Base-by-base conservation (phyloP, 2,113 vertebrate genomes). In the Tapirus terrestris region DNA sequence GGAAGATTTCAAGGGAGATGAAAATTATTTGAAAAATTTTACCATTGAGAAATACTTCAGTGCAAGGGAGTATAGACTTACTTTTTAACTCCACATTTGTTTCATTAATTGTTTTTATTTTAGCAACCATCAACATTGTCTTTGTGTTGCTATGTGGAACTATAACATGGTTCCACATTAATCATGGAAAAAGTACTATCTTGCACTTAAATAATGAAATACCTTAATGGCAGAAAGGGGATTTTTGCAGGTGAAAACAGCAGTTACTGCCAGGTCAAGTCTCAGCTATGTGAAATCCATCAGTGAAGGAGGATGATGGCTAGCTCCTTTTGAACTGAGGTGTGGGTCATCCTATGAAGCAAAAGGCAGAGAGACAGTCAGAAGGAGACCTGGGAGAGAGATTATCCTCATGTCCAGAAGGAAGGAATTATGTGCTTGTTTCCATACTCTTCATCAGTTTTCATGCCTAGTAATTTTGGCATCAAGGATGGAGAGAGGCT, bases 11-110 rank as follows among this genome's bases (percentile, higher is more conserved):
- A 70, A 77, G 60, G 29, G 23, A 58, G 16, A n/a, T 76, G 39
- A 96, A 76, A 80, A 91, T 77, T 94, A 93, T 94, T 93, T 27
- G 43, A 23, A 61, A 61, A 51, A 60, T 89, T 93, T 91, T 92
- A 75, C 25, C 8, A n/a, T 16, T 33, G 75, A 93, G 63, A 53
- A 91, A 91, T 48, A 80, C 21, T 89, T 93, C 65, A 27, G 16
- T 36, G 6, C 18, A 80, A 75, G 20, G 53, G 48, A 90, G 9
- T 77, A 68, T 73, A 48, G 48, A 16, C 51, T 53, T 53, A 14
- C 51, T 53, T 53, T 53, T 80, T 31, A 84, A 76, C 7, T 94
- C 58, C 29, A 20, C 11, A 18, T 60, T 67, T 76, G 13, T 87
- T 93, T 75, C 36, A 70, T 51, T 82, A 43, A 36, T 9, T 17